These are phyloP conservation scores for Sakesphorus luctuosus DNA, from an alignment of 2,113 vertebrate genomes.

Conservation along the genomic window DNA sequence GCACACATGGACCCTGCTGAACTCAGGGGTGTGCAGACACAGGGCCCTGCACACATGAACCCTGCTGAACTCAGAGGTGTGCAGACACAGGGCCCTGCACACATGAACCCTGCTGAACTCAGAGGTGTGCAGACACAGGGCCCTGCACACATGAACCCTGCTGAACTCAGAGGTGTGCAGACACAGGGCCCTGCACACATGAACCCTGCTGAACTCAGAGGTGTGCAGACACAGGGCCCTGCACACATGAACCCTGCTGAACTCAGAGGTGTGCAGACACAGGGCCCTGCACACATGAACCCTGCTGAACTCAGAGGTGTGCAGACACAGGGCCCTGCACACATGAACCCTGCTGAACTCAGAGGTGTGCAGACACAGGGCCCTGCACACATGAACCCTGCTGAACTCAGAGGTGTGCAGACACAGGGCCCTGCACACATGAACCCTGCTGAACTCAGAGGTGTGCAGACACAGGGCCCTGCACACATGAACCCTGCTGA, in stretches of 20 bases:
- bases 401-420: neutral
- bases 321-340: neutral
- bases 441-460: neutral
- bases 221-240: neutral
- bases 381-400: neutral
- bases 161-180: neutral
- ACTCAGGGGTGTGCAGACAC: neutral
- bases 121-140: neutral
- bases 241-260: neutral
- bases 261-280: neutral
- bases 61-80: neutral
- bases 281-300: neutral
- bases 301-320: neutral
- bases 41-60: neutral
- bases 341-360: neutral
- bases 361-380: neutral
- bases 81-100: neutral
- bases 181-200: neutral
- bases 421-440: neutral
- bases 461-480: neutral
- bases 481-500: neutral
- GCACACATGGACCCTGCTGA: neutral
- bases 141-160: neutral
- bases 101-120: neutral
- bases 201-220: neutral